Conservation (phyloP, 2,113 vertebrate genomes). For the Cranoglanis bouderius region DNA sequence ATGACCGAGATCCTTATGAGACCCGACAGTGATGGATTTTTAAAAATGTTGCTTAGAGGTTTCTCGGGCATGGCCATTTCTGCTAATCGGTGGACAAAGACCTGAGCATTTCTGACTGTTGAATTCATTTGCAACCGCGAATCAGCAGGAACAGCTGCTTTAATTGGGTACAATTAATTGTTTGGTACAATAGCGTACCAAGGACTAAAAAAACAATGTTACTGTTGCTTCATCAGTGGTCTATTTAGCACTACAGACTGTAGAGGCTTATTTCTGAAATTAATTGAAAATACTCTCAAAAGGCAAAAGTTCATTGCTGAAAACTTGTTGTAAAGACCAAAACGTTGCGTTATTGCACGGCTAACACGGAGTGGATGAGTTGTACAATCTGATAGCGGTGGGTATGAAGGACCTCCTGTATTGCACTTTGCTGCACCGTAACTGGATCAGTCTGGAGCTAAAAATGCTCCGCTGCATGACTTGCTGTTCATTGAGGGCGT, state of each 20-base stretch:
- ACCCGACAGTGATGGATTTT: not conserved
- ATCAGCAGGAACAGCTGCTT: not conserved
- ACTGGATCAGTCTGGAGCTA: not conserved
- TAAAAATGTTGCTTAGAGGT: not conserved
- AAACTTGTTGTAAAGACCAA: not conserved
- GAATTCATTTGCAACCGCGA: not conserved
- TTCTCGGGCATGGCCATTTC: not conserved
- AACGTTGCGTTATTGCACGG: no score
- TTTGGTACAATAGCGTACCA: not conserved
- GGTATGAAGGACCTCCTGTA: not conserved
- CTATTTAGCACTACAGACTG: not conserved
- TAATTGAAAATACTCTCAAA: not conserved
- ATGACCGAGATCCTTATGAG: conserved; percentile 5
- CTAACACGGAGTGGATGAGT: no score
- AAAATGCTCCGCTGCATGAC: not conserved
- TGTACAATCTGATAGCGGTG: not conserved
- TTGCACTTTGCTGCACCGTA: not conserved
- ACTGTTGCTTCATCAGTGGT: not conserved
- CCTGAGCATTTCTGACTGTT: not conserved
- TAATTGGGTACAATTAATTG: not conserved
- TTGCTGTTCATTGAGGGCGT: not conserved
- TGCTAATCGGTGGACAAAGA: not conserved
- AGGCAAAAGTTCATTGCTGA: not conserved
- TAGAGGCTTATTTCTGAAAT: not conserved
- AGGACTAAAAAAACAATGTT: not conserved